Conservation (phyloP, 2,797 vertebrate genomes). For the Eulemur coronatus region DNA sequence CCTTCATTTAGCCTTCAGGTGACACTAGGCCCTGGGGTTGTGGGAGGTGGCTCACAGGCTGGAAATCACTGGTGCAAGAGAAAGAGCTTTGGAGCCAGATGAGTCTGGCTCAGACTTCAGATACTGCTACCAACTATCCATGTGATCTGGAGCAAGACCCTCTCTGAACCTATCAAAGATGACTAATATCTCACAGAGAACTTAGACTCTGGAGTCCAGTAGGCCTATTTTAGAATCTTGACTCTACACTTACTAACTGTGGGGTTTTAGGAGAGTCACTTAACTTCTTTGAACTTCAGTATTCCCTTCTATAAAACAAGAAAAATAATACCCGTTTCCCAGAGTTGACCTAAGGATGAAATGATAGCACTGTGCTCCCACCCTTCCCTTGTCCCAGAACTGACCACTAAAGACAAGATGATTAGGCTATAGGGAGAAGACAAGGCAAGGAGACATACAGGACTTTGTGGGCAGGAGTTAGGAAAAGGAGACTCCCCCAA, state of each 20-base stretch:
- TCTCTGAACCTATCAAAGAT: neutral
- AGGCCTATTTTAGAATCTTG: neutral
- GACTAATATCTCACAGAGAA: neutral
- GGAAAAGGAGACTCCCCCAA: neutral
- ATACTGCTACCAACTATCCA: neutral
- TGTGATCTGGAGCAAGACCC: constrained; percentile 3
- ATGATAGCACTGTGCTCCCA: neutral
- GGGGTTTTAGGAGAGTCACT: neutral
- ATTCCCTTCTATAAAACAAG: neutral
- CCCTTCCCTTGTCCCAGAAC: neutral
- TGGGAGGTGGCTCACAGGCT: neutral
- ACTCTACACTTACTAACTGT: neutral
- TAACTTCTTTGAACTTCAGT: constrained; percentile 21
- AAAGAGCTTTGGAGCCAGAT: neutral
- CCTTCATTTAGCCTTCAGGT: neutral
- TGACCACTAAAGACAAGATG: neutral
- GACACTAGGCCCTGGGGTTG: neutral
- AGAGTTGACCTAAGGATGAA: constrained; percentile 1
- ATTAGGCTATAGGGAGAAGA: neutral
- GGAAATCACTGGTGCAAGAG: neutral
- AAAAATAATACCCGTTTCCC: neutral
- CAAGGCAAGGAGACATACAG: neutral
- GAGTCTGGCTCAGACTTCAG: neutral
- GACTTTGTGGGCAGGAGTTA: neutral
- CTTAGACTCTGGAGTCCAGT: neutral